Percentiles rank a stretch among this genome's conserved stretches.
These are phyloP conservation scores for Kuschelorhynchus macadamiae DNA, from an alignment of 2,888 invertebrate genomes.

Conservation along the genomic window DNA sequence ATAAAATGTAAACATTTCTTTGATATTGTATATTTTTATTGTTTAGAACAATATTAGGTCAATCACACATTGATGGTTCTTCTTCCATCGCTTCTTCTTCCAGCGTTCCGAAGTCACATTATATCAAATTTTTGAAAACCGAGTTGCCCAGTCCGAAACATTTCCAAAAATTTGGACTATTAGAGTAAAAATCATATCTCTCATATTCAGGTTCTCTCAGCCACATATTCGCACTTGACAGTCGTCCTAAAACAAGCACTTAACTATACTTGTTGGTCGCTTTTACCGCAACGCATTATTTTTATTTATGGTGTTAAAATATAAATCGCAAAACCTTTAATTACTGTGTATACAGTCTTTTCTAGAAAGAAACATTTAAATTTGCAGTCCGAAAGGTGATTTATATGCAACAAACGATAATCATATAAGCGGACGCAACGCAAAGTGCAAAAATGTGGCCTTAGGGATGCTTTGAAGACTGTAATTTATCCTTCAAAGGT, in stretches of 20 bases:
- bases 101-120: no score
- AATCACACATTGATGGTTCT: no score
- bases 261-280: neutral
- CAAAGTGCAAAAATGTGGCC: slow-evolving; percentile 14
- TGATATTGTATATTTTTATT: no score
- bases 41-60: no score
- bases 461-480: slow-evolving; percentile 7
- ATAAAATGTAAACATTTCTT: no score
- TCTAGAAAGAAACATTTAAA: slow-evolving; percentile 30
- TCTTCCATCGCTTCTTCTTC: no score
- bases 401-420: slow-evolving; percentile 20
- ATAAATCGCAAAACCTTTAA: slow-evolving; percentile 29
- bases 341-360: slow-evolving; percentile 36
- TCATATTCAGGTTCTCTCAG: no score
- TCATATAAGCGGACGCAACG: slow-evolving; percentile 7
- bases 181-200: no score
- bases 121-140: no score
- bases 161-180: no score
- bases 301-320: slow-evolving; percentile 39
- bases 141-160: no score
- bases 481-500: slow-evolving; percentile 13
- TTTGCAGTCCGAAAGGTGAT: slow-evolving; percentile 21
- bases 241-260: neutral
- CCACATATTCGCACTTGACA: no score
- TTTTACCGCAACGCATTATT: slow-evolving; percentile 12